Evolutionary conservation across 2,888 invertebrate species (phyloP), one percentile per base, ranked within the genome.

Genomic region (Keiferia lycopersicella): DNA sequence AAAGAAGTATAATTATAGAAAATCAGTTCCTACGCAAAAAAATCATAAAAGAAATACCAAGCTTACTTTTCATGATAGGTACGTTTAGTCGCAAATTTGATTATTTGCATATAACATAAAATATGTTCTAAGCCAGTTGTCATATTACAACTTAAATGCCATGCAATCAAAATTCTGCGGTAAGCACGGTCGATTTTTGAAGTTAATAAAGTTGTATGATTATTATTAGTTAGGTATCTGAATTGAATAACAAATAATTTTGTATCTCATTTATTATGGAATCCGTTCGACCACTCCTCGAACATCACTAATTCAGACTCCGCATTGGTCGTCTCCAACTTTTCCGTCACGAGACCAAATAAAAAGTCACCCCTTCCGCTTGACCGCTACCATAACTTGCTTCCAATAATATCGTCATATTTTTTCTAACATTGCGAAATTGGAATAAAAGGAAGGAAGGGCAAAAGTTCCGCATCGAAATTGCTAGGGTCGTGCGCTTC

Each of bases 391-490:
- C 84, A 82, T 84, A 84, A 84, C 84, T 85, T 78, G 77, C 77
- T 82, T 82, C 82, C 87, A 90, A 90, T 91, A 90, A 90, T 86
- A 89, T 85, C 88, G 86, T 88, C 86, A 90, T 91, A 89, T 91
- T 90, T 90, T 87, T 88, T 87, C 83, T 84, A 87, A 84, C 86
- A 83, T 86, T 78, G 84, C 85, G 80, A 88, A 87, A 90, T 88
- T 87, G 87, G 85, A 84, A 88, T 86, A 84, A 85, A 84, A 81
- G 84, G 83, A 75, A 78, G 78, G 77, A 82, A 84, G 87, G 86
- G 85, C 34, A 34, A 84, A 86, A 86, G 84, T 83, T 84, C 76
- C 81, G 78, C 76, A 79, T 81, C 79, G 83, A 84, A 88, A 90
- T 89, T 87, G 87, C 83, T 71, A 75, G 87, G 90, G 87, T 84